Percentiles rank a stretch among this genome's conserved stretches.
phyloP scores from a whole-genome alignment of 2,797 vertebrate species.

The Gallinago stenura region DNA sequence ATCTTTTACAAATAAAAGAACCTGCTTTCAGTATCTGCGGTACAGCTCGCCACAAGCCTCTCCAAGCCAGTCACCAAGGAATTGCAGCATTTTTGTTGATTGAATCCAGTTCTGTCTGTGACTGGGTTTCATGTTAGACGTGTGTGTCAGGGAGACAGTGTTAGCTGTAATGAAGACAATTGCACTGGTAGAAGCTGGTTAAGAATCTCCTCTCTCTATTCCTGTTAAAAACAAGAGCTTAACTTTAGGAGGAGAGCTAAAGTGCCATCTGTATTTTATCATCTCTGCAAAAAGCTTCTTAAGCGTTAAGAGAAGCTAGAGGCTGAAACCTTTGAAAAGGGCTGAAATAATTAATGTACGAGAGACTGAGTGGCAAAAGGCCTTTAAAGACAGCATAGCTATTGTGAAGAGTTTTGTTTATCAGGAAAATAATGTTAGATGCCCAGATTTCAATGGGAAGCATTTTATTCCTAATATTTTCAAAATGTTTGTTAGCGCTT shows the following conservation, averaged over 20 bases:
- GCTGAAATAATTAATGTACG: not conserved
- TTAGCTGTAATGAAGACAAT: not conserved
- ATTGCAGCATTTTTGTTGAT: not conserved
- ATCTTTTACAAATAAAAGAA: not conserved
- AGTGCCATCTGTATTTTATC: not conserved
- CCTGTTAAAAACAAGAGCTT: not conserved
- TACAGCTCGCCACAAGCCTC: not conserved
- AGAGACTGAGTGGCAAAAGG: not conserved
- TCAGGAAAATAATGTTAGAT: not conserved
- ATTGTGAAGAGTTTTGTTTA: not conserved
- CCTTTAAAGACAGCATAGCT: not conserved
- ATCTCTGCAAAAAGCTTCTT: not conserved
- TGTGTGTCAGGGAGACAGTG: not conserved
- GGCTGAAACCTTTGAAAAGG: not conserved
- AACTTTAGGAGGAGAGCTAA: not conserved
- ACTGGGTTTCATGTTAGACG: not conserved
- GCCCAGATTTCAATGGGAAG: not conserved
- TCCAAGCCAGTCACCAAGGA: not conserved
- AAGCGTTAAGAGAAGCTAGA: not conserved
- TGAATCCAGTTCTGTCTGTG: not conserved
- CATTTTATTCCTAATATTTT: not conserved
- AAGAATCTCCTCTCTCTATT: not conserved
- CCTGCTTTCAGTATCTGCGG: fast-evolving
- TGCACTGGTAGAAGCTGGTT: not conserved
- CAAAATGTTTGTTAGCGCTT: not conserved